Conservation (phyloP, 2,888 invertebrate species). For the Torymus aiolomorphi region DNA sequence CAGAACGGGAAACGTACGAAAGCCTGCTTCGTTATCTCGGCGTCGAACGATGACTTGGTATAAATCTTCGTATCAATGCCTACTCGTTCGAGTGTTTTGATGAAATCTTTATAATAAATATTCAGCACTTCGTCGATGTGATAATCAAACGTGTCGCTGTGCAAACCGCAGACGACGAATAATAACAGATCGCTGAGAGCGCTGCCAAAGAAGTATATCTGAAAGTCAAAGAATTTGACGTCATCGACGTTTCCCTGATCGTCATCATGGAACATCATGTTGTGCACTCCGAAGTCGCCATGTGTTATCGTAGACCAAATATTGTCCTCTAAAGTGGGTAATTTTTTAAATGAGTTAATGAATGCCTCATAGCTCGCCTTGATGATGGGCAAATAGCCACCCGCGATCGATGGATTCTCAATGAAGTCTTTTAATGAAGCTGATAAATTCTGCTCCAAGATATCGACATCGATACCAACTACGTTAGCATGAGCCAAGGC, state of each 20-base stretch:
- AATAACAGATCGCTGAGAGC: constrained; percentile 78
- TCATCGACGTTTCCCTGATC: constrained; percentile 70
- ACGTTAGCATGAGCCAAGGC: constrained; percentile 66
- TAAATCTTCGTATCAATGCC: constrained; percentile 69
- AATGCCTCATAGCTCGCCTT: neutral
- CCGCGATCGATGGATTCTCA: constrained; percentile 66
- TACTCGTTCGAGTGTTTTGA: constrained; percentile 73
- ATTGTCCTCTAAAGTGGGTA: constrained; percentile 63
- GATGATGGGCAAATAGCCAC: constrained; percentile 32
- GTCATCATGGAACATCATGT: constrained; percentile 78
- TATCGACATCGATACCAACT: constrained; percentile 67
- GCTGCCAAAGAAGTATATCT: constrained; percentile 77
- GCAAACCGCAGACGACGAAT: constrained; percentile 78
- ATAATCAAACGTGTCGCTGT: constrained; percentile 73
- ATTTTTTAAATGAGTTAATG: constrained; percentile 11
- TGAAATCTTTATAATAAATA: constrained; percentile 77
- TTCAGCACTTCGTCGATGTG: constrained; percentile 77
- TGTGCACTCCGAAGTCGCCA: constrained; percentile 80
- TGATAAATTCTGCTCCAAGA: constrained; percentile 58
- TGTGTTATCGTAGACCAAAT: constrained; percentile 78
- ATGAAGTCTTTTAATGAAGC: constrained; percentile 57
- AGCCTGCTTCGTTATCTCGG: constrained; percentile 61
- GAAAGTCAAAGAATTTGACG: constrained; percentile 80
- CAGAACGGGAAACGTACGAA: constrained; percentile 64
- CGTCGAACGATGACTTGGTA: constrained; percentile 61